phyloP scores from a whole-genome alignment of 1,140 invertebrate species.

The Drosophila ficusphila region DNA sequence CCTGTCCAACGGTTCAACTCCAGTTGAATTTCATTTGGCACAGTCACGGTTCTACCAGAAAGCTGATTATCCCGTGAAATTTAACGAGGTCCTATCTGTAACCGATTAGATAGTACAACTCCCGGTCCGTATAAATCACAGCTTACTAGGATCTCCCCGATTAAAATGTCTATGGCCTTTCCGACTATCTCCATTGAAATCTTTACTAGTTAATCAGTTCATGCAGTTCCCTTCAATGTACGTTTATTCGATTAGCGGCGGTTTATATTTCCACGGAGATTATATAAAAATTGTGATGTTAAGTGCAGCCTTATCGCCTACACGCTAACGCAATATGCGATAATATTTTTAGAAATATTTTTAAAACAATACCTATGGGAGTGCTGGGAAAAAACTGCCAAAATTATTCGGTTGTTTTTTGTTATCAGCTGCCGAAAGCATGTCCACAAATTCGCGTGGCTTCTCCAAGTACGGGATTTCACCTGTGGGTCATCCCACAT shows the following conservation, averaged over 20 bases:
- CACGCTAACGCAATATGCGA: conserved; percentile 9
- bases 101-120: conserved; percentile 29
- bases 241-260: conserved; percentile 18
- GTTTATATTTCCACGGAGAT: conserved; percentile 4
- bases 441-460: conserved; percentile 25
- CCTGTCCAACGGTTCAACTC: conserved; percentile 30
- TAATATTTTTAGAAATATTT: conserved; percentile 33
- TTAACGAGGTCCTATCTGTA: conserved; percentile 2
- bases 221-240: conserved; percentile 18
- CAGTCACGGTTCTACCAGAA: conserved; percentile 21
- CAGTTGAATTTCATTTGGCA: background rate
- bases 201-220: conserved; percentile 18
- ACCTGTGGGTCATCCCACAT: conserved; percentile 25
- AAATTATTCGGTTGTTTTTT: background rate
- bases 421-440: conserved; percentile 30
- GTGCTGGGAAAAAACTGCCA: conserved; percentile 3
- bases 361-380: conserved; percentile 29
- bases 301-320: conserved; percentile 32
- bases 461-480: background rate
- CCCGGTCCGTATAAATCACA: conserved; percentile 37
- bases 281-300: conserved; percentile 15
- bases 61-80: conserved; percentile 17
- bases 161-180: conserved; percentile 31
- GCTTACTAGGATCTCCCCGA: conserved; percentile 29
- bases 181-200: conserved; percentile 34